A percentile compares a stretch with the other conserved stretches of the same genome.
Evolutionary conservation across 1,140 invertebrate genomes (phyloP).

Genomic region (Papilio helenus): DNA sequence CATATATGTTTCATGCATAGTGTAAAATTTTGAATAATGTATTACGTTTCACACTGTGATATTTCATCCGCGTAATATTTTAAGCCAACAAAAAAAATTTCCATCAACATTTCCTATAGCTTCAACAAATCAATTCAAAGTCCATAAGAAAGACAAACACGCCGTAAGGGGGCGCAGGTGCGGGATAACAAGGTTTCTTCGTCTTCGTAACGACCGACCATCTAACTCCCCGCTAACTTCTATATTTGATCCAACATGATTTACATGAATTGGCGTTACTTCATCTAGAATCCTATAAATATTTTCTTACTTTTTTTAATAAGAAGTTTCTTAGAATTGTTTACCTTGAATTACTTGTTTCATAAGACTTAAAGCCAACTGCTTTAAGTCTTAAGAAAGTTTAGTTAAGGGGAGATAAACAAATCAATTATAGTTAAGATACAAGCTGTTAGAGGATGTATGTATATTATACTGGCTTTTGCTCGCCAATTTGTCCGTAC

Average conservation of each 20-base stretch:
- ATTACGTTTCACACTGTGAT: background rate
- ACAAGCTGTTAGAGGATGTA: no score
- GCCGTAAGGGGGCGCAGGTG: constrained; percentile 4
- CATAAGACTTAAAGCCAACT: no score
- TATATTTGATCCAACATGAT: constrained; percentile 22
- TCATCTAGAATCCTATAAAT: background rate
- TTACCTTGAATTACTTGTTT: background rate
- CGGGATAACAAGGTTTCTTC: constrained; percentile 23
- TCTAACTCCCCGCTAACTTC: constrained; percentile 3
- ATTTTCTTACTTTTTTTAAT: background rate
- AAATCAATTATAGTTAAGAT: no score
- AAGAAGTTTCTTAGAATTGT: background rate
- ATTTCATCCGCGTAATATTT: background rate
- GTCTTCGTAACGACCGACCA: constrained; percentile 9
- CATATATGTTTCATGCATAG: no score
- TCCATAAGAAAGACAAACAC: constrained; percentile 25
- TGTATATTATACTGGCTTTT: no score
- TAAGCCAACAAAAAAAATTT: background rate
- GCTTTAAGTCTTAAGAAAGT: no score
- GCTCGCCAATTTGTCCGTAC: no score
- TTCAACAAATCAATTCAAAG: constrained; percentile 23
- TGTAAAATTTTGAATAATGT: no score
- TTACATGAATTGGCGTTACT: background rate
- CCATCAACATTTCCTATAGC: background rate
- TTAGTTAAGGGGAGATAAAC: no score